Conservation (phyloP, 2,888 invertebrate genomes). For the Gryllus longicercus region DNA sequence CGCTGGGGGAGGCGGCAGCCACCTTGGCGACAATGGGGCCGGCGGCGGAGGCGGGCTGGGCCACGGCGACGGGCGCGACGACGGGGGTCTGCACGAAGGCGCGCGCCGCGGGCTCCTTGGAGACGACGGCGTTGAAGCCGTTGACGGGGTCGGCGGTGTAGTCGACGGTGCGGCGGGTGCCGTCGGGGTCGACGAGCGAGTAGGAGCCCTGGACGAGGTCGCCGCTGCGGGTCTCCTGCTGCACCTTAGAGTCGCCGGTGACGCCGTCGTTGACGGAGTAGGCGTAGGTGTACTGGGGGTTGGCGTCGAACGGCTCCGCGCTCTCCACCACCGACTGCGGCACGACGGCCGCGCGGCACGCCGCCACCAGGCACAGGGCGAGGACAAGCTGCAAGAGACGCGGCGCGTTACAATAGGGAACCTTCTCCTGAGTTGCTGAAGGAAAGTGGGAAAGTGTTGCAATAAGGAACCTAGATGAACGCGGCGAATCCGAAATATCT, state of each 20-base stretch:
- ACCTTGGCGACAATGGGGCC: neutral
- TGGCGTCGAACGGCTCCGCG: constrained; percentile 39
- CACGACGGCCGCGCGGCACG: constrained; percentile 1
- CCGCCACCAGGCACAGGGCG: neutral
- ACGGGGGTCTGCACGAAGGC: constrained; percentile 31
- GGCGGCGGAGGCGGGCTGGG: neutral
- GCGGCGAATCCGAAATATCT: no score
- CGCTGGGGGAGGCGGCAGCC: neutral
- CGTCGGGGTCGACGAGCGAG: constrained; percentile 40
- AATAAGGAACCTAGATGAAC: no score
- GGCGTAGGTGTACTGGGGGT: constrained; percentile 41
- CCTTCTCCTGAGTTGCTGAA: no score
- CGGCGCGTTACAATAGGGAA: no score
- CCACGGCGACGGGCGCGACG: constrained; percentile 26
- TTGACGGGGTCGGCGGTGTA: constrained; percentile 40
- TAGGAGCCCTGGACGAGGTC: constrained; percentile 40
- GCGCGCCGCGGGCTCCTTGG: constrained; percentile 32
- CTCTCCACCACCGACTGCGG: constrained; percentile 29
- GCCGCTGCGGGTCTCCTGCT: constrained; percentile 40
- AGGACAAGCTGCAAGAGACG: neutral
- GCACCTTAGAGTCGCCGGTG: constrained; percentile 41
- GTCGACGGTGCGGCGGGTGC: constrained; percentile 39
- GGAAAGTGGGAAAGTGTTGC: no score
- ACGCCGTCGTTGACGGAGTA: constrained; percentile 41
- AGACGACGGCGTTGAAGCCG: constrained; percentile 41